Base-by-base conservation (phyloP, 2,888 invertebrate genomes). In the Listrodromus nycthemerus region DNA sequence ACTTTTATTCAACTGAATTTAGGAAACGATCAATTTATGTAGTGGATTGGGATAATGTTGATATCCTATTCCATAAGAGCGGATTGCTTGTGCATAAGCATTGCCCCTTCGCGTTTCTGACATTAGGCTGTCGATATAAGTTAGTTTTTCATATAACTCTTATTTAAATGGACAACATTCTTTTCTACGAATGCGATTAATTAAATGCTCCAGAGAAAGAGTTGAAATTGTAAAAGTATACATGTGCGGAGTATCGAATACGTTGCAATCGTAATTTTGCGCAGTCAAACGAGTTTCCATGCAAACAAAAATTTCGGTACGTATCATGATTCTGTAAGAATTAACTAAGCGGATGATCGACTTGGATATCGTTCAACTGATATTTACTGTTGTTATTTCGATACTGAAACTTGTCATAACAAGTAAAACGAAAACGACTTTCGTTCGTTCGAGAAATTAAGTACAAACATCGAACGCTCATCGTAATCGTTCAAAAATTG, bases 161-260 rank as follows among this genome's bases (percentile, higher is more conserved):
- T 10, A 52, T 21, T 52, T 52, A 52, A 52, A 52, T 55, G 55
- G 13, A 55, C 24, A 24, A 55, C 24, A 55, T 10, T 45, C 7
- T 24, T 55, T 21, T 55, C 24, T 24, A 24, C 24, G 21, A 10
- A 55, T 24, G 24, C 24, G 24, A 55, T 55, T 24, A 55, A 55
- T 55, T 55, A 55, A 55, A 55, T 55, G 24, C 55, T 10, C 1
- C 0, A 24, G 55, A 55, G 21, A 55, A 52, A 52, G 21, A 13
- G 83, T 79, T 73, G 69, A 85, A 78, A 86, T 67, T 81, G 80
- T 85, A 79, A 67, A 55, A 81, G 81, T 52, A 79, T 76, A 79
- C 74, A 69, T 69, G 41, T 30, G 50, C 24, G 33, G 55, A 70
- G 70, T 21, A 70, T 55, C 41, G 8, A 37, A 67, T 27, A 45